Base-by-base conservation (phyloP, 2,113 vertebrate species). In the Clarias batrachus region DNA sequence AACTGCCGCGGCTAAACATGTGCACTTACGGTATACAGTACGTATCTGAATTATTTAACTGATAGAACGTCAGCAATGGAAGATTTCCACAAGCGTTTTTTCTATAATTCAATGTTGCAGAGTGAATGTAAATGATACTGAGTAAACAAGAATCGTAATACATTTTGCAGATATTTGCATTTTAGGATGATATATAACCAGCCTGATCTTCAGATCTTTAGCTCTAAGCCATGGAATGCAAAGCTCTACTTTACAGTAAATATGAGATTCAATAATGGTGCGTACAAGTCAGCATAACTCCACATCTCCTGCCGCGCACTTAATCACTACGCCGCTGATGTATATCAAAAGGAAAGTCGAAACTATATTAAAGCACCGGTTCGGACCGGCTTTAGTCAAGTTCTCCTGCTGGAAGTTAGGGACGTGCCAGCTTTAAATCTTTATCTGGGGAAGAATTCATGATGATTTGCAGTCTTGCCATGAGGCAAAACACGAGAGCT, bases 221-320 rank as follows among this genome's bases (percentile, higher is more conserved):
- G 25, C 25, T 23, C 66, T 30, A 59, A 66, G 66, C 60, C 3
- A 8, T 30, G 27, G 13, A 70, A 33, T 66, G n/a, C n/a, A 27
- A 27, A 86, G n/a, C 65, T 87, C 25, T 81, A 37, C 52, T 86
- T 86, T 25, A 52, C 19, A 41, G 79, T 33, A 74, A 71, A 82
- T 48, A n/a, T 60, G 37, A 65, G 37, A 52, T 86, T 54, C 57
- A 54, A 30, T 74, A 74, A 48, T 62, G 37, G 8, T 57, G 25
- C 52, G n/a, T 78, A n/a, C 25, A 81, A 81, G 41, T 85, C 48
- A 86, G 74, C 76, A 78, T 11, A 33, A 66, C 25, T n/a, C 48
- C 37, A 33, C 41, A 33, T 25, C 17, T 57, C 85, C 10, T 41
- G 8, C 52, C 8, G 52, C 8, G 82, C 27, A 21, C 71, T 27